Evolutionary conservation across 2,888 invertebrate species (phyloP).

Genomic region (Altica lythri): DNA sequence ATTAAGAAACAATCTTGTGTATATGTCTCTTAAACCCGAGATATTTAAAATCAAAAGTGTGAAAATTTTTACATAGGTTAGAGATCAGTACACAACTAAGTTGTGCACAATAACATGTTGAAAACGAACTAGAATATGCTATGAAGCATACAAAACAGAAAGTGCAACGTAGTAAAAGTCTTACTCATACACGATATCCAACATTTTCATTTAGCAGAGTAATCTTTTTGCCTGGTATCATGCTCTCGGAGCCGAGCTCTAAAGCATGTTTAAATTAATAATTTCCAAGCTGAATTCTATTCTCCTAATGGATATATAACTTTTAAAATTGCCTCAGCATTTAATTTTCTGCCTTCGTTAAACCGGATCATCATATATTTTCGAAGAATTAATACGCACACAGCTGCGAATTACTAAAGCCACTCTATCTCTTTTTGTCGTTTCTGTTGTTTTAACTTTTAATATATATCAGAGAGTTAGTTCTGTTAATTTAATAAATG

Average conservation of each 20-base stretch:
- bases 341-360: slow-evolving; percentile 7
- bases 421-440: neutral
- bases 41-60: too few species aligned
- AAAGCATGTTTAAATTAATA: slow-evolving; percentile 8
- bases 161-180: slow-evolving; percentile 3
- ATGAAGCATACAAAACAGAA: neutral
- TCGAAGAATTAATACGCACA: slow-evolving; percentile 7
- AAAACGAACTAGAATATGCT: too few species aligned
- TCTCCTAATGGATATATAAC: slow-evolving; percentile 9
- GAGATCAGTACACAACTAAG: neutral
- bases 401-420: neutral
- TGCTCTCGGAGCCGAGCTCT: neutral
- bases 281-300: slow-evolving; percentile 7
- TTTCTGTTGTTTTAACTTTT: neutral
- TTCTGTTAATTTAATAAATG: neutral
- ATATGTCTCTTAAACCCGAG: too few species aligned
- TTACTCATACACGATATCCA: neutral
- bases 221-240: neutral
- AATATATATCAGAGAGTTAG: neutral
- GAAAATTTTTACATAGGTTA: too few species aligned
- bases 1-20: too few species aligned
- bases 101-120: neutral
- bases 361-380: slow-evolving; percentile 7
- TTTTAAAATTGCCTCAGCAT: slow-evolving; percentile 8
- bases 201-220: slow-evolving; percentile 7